These are phyloP conservation scores for Campopleginae sp. DNA, from an alignment of 2,888 invertebrate genomes.

Conservation along the genomic window DNA sequence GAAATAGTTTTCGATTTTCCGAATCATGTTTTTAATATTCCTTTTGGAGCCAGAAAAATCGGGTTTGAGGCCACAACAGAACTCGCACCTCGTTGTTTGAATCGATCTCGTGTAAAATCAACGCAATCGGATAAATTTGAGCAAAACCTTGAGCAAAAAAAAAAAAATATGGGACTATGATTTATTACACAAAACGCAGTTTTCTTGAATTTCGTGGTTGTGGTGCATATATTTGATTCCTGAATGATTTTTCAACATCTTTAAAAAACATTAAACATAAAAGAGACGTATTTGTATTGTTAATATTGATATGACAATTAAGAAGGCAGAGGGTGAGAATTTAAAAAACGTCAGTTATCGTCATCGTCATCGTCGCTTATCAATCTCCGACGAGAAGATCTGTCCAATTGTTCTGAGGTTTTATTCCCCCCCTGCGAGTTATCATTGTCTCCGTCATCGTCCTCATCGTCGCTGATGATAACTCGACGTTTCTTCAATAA, in stretches of 20 bases:
- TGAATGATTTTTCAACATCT: neutral
- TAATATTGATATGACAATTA: neutral
- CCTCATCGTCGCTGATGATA: constrained; percentile 80
- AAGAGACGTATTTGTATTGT: neutral
- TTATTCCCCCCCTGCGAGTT: neutral
- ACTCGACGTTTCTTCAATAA: constrained; percentile 79
- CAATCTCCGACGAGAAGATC: constrained; percentile 14
- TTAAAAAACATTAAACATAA: neutral
- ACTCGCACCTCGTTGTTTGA: too few relatives aligned
- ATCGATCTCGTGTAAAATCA: too few relatives aligned
- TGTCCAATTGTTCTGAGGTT: neutral
- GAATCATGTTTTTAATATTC: neutral
- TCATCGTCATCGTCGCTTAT: constrained; percentile 45
- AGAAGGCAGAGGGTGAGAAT: neutral
- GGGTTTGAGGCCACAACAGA: neutral
- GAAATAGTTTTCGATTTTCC: neutral
- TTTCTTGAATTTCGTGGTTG: neutral
- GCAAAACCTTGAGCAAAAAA: neutral
- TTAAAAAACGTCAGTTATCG: neutral
- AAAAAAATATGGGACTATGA: neutral
- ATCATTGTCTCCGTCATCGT: constrained; percentile 29
- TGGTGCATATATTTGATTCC: neutral
- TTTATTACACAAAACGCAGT: neutral
- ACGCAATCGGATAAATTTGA: neutral
- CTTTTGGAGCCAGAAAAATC: neutral